Evolutionary conservation across 2,888 invertebrate genomes (phyloP).

Genomic region (Opisthograptis luteolata): DNA sequence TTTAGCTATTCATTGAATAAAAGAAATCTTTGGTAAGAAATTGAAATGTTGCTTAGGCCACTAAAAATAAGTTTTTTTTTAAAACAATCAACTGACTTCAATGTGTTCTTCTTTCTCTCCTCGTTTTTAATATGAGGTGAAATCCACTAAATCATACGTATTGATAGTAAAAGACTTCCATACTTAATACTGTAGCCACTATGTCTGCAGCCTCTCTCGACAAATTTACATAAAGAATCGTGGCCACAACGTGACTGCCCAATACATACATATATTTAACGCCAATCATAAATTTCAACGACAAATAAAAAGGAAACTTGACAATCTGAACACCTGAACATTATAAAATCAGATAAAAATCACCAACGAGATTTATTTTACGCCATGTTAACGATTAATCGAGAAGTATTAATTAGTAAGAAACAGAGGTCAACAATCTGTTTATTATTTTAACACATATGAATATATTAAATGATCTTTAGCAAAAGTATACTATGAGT

Average conservation of each 20-base stretch:
- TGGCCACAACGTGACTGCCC: constrained; percentile 61
- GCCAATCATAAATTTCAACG: constrained; percentile 66
- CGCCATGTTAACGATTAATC: constrained; percentile 59
- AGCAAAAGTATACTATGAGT: constrained; percentile 28
- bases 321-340: constrained; percentile 62
- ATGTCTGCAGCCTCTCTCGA: constrained; percentile 66
- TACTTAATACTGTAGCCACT: constrained; percentile 68
- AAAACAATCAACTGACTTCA: too few species aligned
- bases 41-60: too few species aligned
- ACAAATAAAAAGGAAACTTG: constrained; percentile 59
- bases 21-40: too few species aligned
- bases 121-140: constrained; percentile 13
- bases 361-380: constrained; percentile 65
- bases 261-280: constrained; percentile 63
- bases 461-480: constrained; percentile 21
- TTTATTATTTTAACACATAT: constrained; percentile 50
- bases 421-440: constrained; percentile 64
- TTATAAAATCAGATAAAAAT: constrained; percentile 61
- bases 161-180: constrained; percentile 38
- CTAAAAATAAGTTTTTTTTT: too few species aligned
- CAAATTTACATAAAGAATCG: constrained; percentile 67
- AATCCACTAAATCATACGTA: constrained; percentile 28
- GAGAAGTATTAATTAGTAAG: constrained; percentile 69
- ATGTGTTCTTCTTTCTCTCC: too few species aligned
- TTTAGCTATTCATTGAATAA: too few species aligned